Percentiles rank a stretch among this genome's conserved stretches.
phyloP scores from a whole-genome alignment of 1,140 invertebrate species.

The Cydia amplana region DNA sequence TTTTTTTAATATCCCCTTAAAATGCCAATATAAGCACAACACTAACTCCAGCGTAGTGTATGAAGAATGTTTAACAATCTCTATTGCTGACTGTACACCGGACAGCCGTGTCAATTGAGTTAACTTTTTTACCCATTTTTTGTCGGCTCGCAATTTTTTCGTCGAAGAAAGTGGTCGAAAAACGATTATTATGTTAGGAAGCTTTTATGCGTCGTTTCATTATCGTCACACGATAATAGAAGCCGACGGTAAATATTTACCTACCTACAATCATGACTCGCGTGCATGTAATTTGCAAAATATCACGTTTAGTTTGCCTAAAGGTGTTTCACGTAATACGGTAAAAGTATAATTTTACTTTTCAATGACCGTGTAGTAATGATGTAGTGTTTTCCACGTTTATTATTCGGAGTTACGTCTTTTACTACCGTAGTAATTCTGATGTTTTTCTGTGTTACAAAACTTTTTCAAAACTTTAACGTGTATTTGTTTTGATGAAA shows the following conservation, averaged over 20 bases:
- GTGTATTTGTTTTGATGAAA: background rate
- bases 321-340: background rate
- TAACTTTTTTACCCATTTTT: conserved; percentile 62
- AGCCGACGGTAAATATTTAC: conserved; percentile 16
- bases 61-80: background rate
- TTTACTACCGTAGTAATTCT: background rate
- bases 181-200: conserved; percentile 49
- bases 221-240: conserved; percentile 40
- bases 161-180: conserved; percentile 61
- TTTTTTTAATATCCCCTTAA: too few relatives aligned
- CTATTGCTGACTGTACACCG: conserved; percentile 23
- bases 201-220: conserved; percentile 45
- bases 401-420: background rate
- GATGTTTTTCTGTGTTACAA: background rate
- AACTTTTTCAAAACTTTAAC: conserved; percentile 2
- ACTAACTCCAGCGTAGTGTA: background rate
- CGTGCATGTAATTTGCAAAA: conserved; percentile 35
- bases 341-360: conserved; percentile 32
- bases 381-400: conserved; percentile 5
- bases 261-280: conserved; percentile 37
- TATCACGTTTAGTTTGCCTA: conserved; percentile 14
- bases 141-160: conserved; percentile 51
- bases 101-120: conserved; percentile 67
- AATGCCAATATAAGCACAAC: background rate
- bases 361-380: conserved; percentile 13